A percentile compares a stretch with the other conserved stretches of the same genome.
These are phyloP conservation scores for Zhengitettix transpicula DNA, from an alignment of 2,888 invertebrate species.

Conservation along the genomic window DNA sequence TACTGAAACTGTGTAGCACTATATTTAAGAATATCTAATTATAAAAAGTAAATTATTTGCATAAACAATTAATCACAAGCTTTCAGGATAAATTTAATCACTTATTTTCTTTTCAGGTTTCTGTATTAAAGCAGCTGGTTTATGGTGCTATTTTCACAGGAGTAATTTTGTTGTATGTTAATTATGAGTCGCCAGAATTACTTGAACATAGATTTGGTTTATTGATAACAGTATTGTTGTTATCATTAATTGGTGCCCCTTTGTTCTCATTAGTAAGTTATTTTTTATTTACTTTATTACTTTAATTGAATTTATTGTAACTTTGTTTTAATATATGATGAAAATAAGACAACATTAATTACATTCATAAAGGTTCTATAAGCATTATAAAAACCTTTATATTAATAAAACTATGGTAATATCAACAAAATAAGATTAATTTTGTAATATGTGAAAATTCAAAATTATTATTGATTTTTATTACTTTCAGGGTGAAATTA, in stretches of 20 bases:
- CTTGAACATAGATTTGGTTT: conserved; percentile 54
- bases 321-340: not conserved
- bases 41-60: no score
- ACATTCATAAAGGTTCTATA: not conserved
- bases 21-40: no score
- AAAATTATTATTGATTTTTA: no score
- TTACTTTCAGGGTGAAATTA: conserved; percentile 48
- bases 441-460: no score
- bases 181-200: conserved; percentile 43
- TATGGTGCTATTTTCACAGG: conserved; percentile 37
- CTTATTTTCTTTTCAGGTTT: not conserved
- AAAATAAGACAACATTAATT: not conserved
- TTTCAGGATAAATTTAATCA: no score
- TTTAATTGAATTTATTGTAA: conserved; percentile 6
- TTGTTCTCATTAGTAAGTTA: conserved; percentile 46
- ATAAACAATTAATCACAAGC: no score
- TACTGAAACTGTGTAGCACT: no score
- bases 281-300: conserved; percentile 8
- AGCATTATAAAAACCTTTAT: not conserved
- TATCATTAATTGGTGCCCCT: conserved; percentile 51
- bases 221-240: conserved; percentile 48
- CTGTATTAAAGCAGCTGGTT: conserved; percentile 22
- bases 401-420: not conserved
- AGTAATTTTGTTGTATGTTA: conserved; percentile 43
- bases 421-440: no score